Base-by-base conservation (phyloP, 2,113 vertebrate genomes). In the Rhineura floridana region DNA sequence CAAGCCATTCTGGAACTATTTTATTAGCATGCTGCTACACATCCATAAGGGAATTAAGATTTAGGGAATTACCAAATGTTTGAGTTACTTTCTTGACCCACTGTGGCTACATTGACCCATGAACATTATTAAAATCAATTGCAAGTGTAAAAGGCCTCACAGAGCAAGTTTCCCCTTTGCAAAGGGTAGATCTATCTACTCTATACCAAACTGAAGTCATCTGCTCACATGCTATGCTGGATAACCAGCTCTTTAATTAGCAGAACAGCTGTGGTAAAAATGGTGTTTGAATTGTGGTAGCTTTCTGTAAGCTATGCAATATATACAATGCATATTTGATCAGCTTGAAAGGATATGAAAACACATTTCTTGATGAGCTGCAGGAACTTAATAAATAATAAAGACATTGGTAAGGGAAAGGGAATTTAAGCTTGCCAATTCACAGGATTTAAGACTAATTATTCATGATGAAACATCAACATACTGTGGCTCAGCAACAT, bases 51-150 rank as follows among this genome's bases (percentile, higher is more conserved):
- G 76, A 42, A 55, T 72, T 72, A 90, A 33, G 33, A 83, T 0
- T 39, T 46, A 3, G 92, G 2, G 23, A 93, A 92, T 84, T 25
- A 17, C 33, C 13, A 92, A 55, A 87, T 78, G 42, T 50, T 90
- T 79, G 19, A 90, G 12, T 28, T 2, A 52, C 79, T 72, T 80
- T 87, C 81, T 77, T 72, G 42, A 77, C 75, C 48, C 5, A n/a
- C n/a, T 85, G 67, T 72, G 90, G 25, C 44, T 0, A 3, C 1
- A 0, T 33, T 89, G 77, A 15, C 88, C 85, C 28, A 39, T 79
- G 75, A 63, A 69, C 46, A 59, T 87, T 79, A 79, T 25, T 75
- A 90, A 91, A 86, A 72, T 12, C 82, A 86, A 42, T 70, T 84
- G 72, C 30, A 44, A 39, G 6, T 12, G 48, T 36, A 75, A 86